phyloP scores from a whole-genome alignment of 2,888 invertebrate species.

The Lasioglossum figueresi region DNA sequence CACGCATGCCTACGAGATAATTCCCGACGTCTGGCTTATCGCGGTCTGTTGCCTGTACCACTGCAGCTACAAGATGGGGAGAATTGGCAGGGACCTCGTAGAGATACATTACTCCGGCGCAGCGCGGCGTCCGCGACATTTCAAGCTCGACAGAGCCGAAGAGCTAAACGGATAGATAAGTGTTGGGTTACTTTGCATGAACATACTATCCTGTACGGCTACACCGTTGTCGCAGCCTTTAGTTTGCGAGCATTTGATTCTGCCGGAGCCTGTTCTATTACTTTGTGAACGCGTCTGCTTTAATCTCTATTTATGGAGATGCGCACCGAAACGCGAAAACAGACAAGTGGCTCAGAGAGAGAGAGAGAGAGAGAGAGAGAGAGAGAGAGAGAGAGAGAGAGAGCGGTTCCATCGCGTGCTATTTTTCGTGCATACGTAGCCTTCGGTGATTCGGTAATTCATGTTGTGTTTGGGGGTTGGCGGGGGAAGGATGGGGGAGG shows the following conservation, averaged over 20 bases:
- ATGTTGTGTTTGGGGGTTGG: too few relatives aligned
- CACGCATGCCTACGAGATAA: background rate
- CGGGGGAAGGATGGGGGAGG: too few relatives aligned
- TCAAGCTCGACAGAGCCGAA: background rate
- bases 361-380: background rate
- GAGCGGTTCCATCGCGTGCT: background rate
- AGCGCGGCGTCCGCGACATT: background rate
- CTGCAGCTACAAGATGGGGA: background rate
- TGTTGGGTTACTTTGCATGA: background rate
- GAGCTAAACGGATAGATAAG: background rate
- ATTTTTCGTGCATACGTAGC: background rate
- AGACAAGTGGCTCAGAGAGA: background rate
- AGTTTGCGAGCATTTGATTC: background rate
- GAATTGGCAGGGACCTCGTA: background rate
- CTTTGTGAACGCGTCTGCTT: background rate
- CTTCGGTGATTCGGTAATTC: background rate
- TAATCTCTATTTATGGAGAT: background rate
- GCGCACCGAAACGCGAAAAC: background rate
- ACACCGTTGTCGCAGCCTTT: background rate
- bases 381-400: background rate
- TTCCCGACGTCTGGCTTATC: background rate
- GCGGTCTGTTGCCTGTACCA: background rate
- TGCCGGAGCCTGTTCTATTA: background rate
- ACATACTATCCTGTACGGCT: background rate
- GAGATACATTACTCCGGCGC: background rate